Conservation (phyloP, 2,113 vertebrate species). For the Fregetta grallaria region DNA sequence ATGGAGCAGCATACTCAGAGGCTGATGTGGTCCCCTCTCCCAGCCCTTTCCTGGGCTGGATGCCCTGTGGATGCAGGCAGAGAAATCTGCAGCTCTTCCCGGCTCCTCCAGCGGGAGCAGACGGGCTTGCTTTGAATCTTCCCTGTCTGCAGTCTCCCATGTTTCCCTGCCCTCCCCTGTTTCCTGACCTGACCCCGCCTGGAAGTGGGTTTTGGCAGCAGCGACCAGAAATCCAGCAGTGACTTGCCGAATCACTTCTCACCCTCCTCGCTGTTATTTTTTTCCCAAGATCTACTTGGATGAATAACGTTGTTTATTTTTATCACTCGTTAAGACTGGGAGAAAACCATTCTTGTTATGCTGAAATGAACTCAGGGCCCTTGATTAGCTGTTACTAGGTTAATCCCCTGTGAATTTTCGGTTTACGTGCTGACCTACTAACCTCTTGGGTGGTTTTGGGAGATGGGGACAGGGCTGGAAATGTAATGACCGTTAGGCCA, state of each 20-base stretch:
- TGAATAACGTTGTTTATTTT: neutral
- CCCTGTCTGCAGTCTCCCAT: neutral
- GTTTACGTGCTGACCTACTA: neutral
- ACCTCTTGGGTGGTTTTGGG: neutral
- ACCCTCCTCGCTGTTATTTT: neutral
- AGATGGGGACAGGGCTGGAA: neutral
- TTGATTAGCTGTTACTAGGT: slow-evolving; percentile 27
- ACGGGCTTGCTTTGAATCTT: neutral
- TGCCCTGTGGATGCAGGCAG: fast-evolving
- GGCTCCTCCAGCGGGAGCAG: fast-evolving
- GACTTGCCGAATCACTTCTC: neutral
- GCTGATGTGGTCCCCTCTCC: neutral
- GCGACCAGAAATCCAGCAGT: neutral
- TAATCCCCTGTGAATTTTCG: slow-evolving; percentile 8
- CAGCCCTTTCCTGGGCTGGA: neutral
- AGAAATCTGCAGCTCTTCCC: neutral
- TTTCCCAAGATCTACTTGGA: neutral
- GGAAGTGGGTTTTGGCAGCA: neutral
- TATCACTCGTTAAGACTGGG: neutral
- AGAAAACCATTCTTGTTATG: neutral
- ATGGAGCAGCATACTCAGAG: fast-evolving
- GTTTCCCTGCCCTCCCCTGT: neutral
- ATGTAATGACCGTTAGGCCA: neutral
- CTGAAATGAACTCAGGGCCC: neutral
- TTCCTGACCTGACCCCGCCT: neutral